phyloP scores from a whole-genome alignment of 2,888 invertebrate species.

The Phaedon cochleariae region DNA sequence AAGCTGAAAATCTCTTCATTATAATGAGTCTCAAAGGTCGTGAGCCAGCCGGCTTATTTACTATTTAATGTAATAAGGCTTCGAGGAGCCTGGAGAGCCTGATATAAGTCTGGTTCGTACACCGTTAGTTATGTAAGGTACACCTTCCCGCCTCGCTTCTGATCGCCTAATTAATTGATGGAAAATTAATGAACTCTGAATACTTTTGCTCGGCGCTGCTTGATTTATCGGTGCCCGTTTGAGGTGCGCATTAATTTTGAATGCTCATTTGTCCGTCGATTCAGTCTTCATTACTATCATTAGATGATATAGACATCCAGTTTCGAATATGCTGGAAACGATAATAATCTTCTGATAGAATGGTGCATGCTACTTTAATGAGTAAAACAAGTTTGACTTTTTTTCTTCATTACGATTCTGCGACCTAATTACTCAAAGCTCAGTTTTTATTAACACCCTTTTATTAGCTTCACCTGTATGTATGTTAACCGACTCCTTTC shows the following conservation, averaged over 20 bases:
- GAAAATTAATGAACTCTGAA: slow-evolving; percentile 7
- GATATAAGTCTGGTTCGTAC: background rate
- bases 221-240: background rate
- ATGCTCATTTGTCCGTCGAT: background rate
- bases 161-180: background rate
- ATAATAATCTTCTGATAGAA: too few relatives aligned
- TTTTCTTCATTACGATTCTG: too few relatives aligned
- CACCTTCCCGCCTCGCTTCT: background rate
- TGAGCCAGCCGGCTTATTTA: slow-evolving; percentile 4
- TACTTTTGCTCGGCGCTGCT: background rate
- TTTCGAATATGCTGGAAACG: too few relatives aligned
- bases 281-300: background rate
- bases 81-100: too few relatives aligned
- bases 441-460: too few relatives aligned
- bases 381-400: too few relatives aligned
- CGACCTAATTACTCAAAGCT: too few relatives aligned
- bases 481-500: too few relatives aligned
- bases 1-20: background rate
- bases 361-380: too few relatives aligned
- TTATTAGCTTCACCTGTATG: too few relatives aligned
- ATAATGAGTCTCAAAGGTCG: background rate
- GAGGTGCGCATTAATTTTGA: background rate
- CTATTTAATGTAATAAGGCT: slow-evolving; percentile 3
- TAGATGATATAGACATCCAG: background rate
- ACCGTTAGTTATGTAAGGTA: background rate